A percentile compares a stretch with the other conserved stretches of the same genome.
These are phyloP conservation scores for Podocnemis expansa DNA, from an alignment of 2,113 vertebrate genomes.

Conservation along the genomic window DNA sequence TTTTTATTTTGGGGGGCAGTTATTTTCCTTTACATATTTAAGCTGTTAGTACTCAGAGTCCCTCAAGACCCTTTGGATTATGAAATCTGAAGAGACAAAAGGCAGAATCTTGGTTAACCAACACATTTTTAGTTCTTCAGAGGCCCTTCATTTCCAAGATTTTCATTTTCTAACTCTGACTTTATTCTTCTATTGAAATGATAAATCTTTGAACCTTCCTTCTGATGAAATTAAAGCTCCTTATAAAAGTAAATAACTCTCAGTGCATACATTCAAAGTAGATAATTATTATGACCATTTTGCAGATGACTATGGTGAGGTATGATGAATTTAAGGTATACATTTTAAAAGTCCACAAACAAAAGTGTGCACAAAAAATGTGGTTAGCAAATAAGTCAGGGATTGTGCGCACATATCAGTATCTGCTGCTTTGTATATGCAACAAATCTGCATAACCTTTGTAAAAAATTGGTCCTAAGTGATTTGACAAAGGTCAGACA, in stretches of 20 bases:
- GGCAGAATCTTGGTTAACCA: neutral
- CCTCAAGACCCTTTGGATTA: neutral
- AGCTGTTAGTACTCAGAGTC: neutral
- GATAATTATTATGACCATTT: neutral
- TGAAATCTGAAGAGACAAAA: neutral
- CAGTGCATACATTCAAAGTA: neutral
- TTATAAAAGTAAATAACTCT: neutral
- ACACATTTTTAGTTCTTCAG: neutral
- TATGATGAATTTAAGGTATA: neutral
- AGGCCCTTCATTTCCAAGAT: neutral
- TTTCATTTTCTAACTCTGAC: neutral
- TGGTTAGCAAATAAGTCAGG: neutral
- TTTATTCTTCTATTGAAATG: neutral
- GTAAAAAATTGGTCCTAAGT: too few species aligned
- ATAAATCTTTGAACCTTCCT: neutral
- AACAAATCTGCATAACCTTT: too few species aligned
- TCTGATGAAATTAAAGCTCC: neutral
- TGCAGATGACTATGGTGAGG: neutral
- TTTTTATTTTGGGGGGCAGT: neutral
- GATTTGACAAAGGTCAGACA: too few species aligned
- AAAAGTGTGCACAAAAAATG: neutral
- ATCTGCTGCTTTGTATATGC: too few species aligned
- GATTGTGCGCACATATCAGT: neutral
- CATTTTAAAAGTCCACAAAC: neutral
- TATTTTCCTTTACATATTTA: conserved; percentile 8